Evolutionary conservation across 1,140 invertebrate species (phyloP), one percentile per base, ranked within the genome.

Genomic region (Monochamus saltuarius): DNA sequence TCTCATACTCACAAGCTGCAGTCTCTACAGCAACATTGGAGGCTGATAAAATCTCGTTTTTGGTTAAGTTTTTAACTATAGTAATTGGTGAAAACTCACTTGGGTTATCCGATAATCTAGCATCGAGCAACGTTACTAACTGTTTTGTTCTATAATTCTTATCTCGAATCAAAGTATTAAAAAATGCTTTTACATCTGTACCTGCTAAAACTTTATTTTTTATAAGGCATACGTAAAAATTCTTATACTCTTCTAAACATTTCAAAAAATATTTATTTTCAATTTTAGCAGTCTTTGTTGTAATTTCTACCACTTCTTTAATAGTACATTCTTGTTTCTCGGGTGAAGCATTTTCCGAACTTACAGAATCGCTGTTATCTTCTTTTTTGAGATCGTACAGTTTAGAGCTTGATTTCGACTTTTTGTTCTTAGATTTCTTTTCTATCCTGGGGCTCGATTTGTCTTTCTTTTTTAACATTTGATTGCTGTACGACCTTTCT

Each of bases 211-310:
- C 73, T 61, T 71, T 77, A 1, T 75, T 74, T 39, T 67, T 73
- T 35, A 86, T 67, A 61, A 88, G 80, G 38, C 81, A 80, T 1
- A 86, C 80, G 64, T 86, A 87, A 63, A 90, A 89, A 11, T 81
- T 76, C 71, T 90, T 84, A 64, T 89, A 90, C 57, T 84, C 81
- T 52, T 84, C 79, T 10, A 87, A 79, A 72, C 88, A 90, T 62
- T 85, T 83, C 4, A 72, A 39, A 50, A 76, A 73, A 47, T 73
- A 66, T 55, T 77, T 75, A 38, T 74, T 76, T 66, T 77, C 73
- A 35, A 70, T 62, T 59, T 69, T 73, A 0, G 62, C 60, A 11
- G 37, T 54, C 40, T 62, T 64, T 0, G 57, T 49, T 3, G 56
- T 37, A 7, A 40, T 36, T 39, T 61, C 57, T 14, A 49, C 16